Evolutionary conservation across 2,888 invertebrate genomes (phyloP), one percentile per base, ranked within the genome.

Genomic region (Rhimphoctona megacephalus): DNA sequence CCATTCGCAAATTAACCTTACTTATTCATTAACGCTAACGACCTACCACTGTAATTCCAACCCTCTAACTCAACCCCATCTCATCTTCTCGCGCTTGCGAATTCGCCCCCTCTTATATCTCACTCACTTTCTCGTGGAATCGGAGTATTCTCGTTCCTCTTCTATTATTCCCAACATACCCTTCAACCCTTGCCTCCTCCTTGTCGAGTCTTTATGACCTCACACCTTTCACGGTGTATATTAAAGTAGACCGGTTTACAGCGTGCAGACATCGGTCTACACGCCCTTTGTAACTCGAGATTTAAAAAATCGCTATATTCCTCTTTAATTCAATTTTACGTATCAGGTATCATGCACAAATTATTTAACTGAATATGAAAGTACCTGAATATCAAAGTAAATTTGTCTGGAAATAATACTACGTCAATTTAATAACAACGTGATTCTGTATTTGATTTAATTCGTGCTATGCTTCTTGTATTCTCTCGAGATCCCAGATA

Each of bases 1-100:
- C 91, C 92, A 92, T 93, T 92, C 91, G 92, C 91, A 92, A 93
- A 93, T 93, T 92, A 92, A 92, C 91, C 91, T 92, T 92, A 92
- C 92, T 92, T 91, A 93, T 93, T 93, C 92, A 93, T 93, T 93
- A 93, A 92, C 92, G 91, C 90, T 92, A 92, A 92, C 92, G 92
- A 92, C 90, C 90, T 88, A 85, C 89, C 90, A 86, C 89, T 81
- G 86, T 86, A 85, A 86, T 86, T 86, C 87, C 69, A 69, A 64
- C 77, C 54, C 80, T 66, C 80, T 57, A 64, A 52, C 82, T 77
- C 78, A 78, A 67, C 74, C 66, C 80, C 80, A 43, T 79, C 79
- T 77, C 81, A 39, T 74, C 73, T 72, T 52, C 61, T 72, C 11
- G 30, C 76, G 9, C 39, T 39, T 9, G 43, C 43, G 43, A 43